These are phyloP conservation scores for Drosophila parvula DNA, from an alignment of 1,140 invertebrate species.

Conservation along the genomic window DNA sequence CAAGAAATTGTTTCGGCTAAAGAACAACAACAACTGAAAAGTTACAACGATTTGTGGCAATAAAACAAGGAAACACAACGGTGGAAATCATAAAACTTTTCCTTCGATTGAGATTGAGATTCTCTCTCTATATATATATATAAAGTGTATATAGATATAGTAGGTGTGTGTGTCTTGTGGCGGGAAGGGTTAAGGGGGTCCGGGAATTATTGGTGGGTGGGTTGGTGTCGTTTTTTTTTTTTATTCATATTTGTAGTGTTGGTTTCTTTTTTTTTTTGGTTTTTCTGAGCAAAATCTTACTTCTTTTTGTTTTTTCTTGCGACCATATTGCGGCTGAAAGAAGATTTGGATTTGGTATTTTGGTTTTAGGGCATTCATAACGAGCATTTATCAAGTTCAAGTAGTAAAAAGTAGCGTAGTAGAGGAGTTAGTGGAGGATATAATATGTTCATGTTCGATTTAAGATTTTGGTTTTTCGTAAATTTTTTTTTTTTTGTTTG, in stretches of 20 bases:
- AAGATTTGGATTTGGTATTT: conserved; percentile 81
- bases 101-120: conserved; percentile 39
- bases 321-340: conserved; percentile 89
- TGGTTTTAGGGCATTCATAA: conserved; percentile 59
- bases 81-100: conserved; percentile 46
- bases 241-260: conserved; percentile 40
- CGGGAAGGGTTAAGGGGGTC: conserved; percentile 7
- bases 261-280: conserved; percentile 25
- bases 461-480: conserved; percentile 24
- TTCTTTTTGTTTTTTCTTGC: conserved; percentile 98
- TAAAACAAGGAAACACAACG: conserved; percentile 43
- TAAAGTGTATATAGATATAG: conserved; percentile 13
- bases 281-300: conserved; percentile 88
- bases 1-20: conserved; percentile 37
- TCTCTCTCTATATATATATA: conserved; percentile 20
- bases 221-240: conserved; percentile 11
- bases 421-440: conserved; percentile 21
- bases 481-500: not conserved
- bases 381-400: conserved; percentile 47
- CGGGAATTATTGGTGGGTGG: conserved; percentile 27
- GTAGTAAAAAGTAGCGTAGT: conserved; percentile 39
- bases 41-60: conserved; percentile 49
- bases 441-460: conserved; percentile 26
- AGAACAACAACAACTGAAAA: conserved; percentile 3
- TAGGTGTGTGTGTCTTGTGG: conserved; percentile 11